These are phyloP conservation scores for Felis chaus DNA, from an alignment of 2,113 vertebrate species.

Conservation along the genomic window DNA sequence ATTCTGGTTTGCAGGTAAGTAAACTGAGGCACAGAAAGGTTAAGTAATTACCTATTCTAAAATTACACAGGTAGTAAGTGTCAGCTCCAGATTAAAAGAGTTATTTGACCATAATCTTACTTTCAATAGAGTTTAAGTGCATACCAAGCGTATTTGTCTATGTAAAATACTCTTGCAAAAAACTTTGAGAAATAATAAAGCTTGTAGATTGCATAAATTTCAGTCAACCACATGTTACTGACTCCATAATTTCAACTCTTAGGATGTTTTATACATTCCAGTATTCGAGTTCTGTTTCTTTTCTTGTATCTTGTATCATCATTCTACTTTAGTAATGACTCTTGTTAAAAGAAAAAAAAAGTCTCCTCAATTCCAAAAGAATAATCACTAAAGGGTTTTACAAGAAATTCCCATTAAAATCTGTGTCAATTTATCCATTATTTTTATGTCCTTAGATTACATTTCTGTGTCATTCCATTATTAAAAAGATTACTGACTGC, in stretches of 20 bases:
- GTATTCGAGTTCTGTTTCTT: not conserved
- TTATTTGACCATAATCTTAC: not conserved
- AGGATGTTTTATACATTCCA: not conserved
- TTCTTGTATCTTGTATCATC: not conserved
- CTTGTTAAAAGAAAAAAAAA: not conserved
- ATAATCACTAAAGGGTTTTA: not conserved
- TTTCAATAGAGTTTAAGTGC: not conserved
- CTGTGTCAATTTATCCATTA: not conserved
- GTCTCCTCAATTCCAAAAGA: not conserved
- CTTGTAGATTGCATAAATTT: not conserved
- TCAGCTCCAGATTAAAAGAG: accelerated
- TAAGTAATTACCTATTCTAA: not conserved
- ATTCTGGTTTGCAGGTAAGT: not conserved
- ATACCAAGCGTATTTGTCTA: not conserved
- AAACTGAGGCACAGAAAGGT: not conserved
- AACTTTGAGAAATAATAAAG: conserved; percentile 9
- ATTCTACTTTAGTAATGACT: not conserved
- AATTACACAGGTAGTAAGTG: not conserved
- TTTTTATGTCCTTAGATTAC: not conserved
- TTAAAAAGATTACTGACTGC: not conserved
- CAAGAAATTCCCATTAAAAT: not conserved
- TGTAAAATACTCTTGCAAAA: not conserved
- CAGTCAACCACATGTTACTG: not conserved
- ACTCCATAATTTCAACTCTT: not conserved
- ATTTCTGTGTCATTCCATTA: not conserved